These are phyloP conservation scores for Xanthia icteritia DNA, from an alignment of 2,888 invertebrate genomes.

Conservation along the genomic window DNA sequence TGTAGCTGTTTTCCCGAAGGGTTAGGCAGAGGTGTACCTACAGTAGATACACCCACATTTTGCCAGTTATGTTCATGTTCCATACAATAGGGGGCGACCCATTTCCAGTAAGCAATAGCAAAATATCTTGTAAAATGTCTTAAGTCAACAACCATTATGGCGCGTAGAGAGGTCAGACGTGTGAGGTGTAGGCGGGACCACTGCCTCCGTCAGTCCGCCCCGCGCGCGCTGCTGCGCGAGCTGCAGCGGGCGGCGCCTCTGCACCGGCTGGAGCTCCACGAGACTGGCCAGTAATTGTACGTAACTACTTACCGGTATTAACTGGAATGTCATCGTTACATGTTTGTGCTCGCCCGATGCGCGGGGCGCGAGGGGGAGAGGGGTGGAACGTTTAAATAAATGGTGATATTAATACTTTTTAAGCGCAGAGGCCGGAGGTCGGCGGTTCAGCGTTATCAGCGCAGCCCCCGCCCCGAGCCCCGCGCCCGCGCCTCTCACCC, in stretches of 20 bases:
- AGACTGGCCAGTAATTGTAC: neutral
- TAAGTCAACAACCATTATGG: too few species aligned
- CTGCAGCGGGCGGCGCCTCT: neutral
- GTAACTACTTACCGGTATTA: constrained; percentile 16
- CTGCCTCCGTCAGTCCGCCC: neutral
- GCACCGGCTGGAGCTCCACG: neutral
- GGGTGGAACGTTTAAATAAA: constrained; percentile 74
- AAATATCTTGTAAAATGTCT: too few species aligned
- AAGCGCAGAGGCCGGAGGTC: constrained; percentile 81
- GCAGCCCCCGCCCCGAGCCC: constrained; percentile 47
- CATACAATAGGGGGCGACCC: too few species aligned
- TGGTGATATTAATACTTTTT: constrained; percentile 80
- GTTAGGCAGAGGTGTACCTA: too few species aligned
- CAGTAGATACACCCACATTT: too few species aligned
- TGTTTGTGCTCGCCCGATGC: constrained; percentile 37
- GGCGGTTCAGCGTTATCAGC: constrained; percentile 79
- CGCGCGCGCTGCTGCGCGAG: neutral
- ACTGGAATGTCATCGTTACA: constrained; percentile 48
- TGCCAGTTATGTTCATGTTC: too few species aligned
- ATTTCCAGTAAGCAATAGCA: too few species aligned
- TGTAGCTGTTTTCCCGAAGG: neutral
- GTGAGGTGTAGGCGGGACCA: neutral
- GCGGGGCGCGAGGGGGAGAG: constrained; percentile 44
- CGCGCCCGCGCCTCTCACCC: constrained; percentile 50
- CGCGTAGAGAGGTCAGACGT: neutral